Conservation (phyloP, 2,888 invertebrate species). For the Tenthredo scrophulariae region DNA sequence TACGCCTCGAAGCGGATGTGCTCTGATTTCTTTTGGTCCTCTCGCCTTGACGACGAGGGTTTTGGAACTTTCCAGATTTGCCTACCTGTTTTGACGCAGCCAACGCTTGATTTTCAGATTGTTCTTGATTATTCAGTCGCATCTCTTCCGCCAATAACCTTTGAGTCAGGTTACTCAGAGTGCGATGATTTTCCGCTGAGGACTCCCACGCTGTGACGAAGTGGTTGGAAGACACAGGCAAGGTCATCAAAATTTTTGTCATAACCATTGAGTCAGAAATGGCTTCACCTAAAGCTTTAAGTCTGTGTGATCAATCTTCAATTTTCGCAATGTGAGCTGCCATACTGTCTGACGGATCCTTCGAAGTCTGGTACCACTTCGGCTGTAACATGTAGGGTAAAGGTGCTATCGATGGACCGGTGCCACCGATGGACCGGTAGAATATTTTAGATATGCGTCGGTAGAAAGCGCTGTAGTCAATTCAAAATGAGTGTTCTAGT, state of each 20-base stretch:
- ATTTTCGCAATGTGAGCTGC: background rate
- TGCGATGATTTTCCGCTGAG: constrained; percentile 17
- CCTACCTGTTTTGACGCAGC: background rate
- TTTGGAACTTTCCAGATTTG: background rate
- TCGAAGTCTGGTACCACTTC: too few relatives aligned
- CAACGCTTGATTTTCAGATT: constrained; percentile 29
- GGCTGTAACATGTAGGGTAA: too few relatives aligned
- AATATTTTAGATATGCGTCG: too few relatives aligned
- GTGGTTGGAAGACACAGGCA: background rate
- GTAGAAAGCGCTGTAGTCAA: too few relatives aligned
- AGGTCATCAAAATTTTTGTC: background rate
- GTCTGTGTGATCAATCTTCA: background rate
- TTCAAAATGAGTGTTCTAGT: too few relatives aligned
- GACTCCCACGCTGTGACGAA: constrained; percentile 51
- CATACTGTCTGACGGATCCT: too few relatives aligned
- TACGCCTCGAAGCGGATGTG: background rate
- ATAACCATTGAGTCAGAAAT: background rate
- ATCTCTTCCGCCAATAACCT: constrained; percentile 36
- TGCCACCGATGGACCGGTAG: too few relatives aligned
- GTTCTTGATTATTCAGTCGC: background rate
- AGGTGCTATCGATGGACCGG: too few relatives aligned
- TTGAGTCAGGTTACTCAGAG: constrained; percentile 3
- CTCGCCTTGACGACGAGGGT: background rate
- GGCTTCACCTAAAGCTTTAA: background rate
- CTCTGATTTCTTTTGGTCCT: background rate